Conservation (phyloP, 2,113 vertebrate species). For the Forbesichthys agassizii region DNA sequence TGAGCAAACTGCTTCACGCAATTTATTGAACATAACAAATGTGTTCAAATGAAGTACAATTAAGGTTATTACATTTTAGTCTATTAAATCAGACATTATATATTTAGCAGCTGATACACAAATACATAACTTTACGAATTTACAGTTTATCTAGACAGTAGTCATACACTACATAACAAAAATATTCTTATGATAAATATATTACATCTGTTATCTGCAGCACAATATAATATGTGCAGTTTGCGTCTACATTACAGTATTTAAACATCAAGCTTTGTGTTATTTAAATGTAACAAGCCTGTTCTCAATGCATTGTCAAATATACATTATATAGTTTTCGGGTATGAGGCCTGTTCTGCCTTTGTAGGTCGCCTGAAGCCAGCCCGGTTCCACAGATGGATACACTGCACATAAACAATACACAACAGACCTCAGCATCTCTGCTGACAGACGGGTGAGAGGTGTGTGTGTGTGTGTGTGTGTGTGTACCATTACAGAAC, state of each 20-base stretch:
- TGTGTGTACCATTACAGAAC: slow-evolving; percentile 86
- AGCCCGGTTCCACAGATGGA: slow-evolving; percentile 95
- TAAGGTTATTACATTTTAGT: slow-evolving; percentile 14
- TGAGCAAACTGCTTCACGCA: background rate
- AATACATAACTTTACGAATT: slow-evolving; percentile 20
- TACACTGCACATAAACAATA: slow-evolving; percentile 80
- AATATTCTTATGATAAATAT: slow-evolving; percentile 39
- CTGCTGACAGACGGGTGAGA: background rate
- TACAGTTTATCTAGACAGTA: slow-evolving; percentile 25
- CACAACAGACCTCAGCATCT: slow-evolving; percentile 7
- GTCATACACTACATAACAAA: slow-evolving; percentile 26
- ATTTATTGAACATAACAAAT: background rate
- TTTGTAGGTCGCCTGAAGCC: slow-evolving; percentile 95
- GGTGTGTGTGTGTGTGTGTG: slow-evolving; percentile 41
- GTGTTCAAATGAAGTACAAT: background rate
- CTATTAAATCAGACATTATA: slow-evolving; percentile 23
- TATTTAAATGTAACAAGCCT: background rate
- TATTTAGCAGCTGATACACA: slow-evolving; percentile 29
- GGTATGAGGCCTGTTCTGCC: slow-evolving; percentile 95
- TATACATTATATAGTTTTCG: slow-evolving; percentile 93
- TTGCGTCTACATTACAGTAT: slow-evolving; percentile 11
- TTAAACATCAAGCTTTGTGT: slow-evolving; percentile 1
- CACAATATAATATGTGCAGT: slow-evolving; percentile 21
- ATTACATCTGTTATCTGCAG: slow-evolving; percentile 38
- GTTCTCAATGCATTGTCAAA: slow-evolving; percentile 68